Percentiles rank a stretch among this genome's conserved stretches.
phyloP scores from a whole-genome alignment of 2,797 vertebrate species.

The Coregonus sp. region DNA sequence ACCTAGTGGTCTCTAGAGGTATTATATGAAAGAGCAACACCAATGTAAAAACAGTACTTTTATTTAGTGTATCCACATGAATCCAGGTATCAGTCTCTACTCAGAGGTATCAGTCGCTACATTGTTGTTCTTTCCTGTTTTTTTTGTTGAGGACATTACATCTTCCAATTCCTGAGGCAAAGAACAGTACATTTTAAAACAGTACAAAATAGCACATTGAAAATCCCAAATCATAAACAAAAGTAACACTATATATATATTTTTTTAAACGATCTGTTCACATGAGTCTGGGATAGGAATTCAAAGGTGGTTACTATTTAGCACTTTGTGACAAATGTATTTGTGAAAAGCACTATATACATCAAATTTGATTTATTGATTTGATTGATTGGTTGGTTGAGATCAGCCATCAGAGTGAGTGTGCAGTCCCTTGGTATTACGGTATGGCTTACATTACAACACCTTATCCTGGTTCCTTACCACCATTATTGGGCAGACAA shows the following conservation, averaged over 20 bases:
- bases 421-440: conserved; percentile 15
- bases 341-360: not conserved
- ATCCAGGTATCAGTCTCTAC: not conserved
- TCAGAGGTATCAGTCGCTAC: not conserved
- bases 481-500: not conserved
- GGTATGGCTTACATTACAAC: conserved; percentile 17
- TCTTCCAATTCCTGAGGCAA: conserved; percentile 9
- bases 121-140: not conserved
- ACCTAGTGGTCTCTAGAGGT: conserved; percentile 39
- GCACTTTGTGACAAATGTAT: conserved; percentile 20
- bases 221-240: conserved; percentile 5
- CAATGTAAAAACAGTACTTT: conserved; percentile 26
- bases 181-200: not conserved
- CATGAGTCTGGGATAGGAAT: not conserved
- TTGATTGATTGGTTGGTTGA: conserved; percentile 2
- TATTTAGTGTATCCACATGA: conserved; percentile 38
- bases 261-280: not conserved
- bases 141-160: not conserved
- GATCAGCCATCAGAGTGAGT: conserved; percentile 1
- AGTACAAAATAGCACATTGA: not conserved
- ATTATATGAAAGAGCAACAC: conserved; percentile 16
- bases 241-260: not conserved
- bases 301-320: conserved; percentile 5
- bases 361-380: conserved; percentile 4
- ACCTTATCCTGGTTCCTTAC: not conserved